Percentiles rank a stretch among this genome's conserved stretches.
Conservation (phyloP, 2,113 vertebrate species). For the Petroica traversi region DNA sequence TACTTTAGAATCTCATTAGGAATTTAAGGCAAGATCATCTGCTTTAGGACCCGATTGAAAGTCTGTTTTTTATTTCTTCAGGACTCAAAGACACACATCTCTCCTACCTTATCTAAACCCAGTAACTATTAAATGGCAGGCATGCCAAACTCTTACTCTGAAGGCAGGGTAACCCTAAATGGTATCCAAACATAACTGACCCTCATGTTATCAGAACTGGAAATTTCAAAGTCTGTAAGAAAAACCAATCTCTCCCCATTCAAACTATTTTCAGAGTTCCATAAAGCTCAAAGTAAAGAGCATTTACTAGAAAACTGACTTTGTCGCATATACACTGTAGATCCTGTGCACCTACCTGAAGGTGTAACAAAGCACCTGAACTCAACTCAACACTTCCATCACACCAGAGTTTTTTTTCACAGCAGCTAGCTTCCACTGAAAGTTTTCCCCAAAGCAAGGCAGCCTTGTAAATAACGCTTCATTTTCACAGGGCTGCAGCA, state of each 20-base stretch:
- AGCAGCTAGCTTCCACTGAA: background rate
- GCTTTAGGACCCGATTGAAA: background rate
- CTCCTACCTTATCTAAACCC: background rate
- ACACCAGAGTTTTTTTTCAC: background rate
- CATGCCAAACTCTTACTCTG: background rate
- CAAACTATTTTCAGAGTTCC: background rate
- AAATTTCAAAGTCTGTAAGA: background rate
- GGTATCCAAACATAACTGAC: background rate
- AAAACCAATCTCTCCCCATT: background rate
- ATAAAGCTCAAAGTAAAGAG: background rate
- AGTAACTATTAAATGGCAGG: background rate
- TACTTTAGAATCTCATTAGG: background rate
- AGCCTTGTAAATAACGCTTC: background rate
- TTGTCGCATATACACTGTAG: background rate
- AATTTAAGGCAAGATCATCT: background rate
- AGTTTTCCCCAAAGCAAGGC: background rate
- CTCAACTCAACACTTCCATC: background rate
- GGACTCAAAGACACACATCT: background rate
- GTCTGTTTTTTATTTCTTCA: background rate
- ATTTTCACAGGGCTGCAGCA: background rate
- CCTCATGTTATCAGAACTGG: background rate
- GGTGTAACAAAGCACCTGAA: background rate
- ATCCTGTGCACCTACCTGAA: background rate
- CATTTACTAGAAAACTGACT: background rate
- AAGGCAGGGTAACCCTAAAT: background rate